Evolutionary conservation across 2,888 invertebrate species (phyloP), one percentile per base, ranked within the genome.

Genomic region (Chrysotoxum bicinctum): DNA sequence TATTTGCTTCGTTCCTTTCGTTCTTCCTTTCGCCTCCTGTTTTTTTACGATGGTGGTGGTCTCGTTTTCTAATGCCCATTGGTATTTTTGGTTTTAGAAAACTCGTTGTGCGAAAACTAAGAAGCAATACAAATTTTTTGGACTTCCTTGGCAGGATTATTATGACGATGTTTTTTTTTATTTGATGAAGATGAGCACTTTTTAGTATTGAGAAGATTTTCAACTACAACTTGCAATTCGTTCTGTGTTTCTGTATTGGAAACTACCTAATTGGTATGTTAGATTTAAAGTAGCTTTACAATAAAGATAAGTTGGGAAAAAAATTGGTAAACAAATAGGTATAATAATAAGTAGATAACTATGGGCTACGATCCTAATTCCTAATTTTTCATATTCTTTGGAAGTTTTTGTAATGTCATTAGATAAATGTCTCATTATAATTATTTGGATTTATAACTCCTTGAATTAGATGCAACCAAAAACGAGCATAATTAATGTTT

Each of bases 21-120:
- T 70, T 78, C 74, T 68, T 74, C 69, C 79, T 75, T 84, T 78
- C 70, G 74, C 64, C 64, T 69, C 40, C 37, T 66, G 52, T 37
- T 64, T 62, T 66, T 56, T 58, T 45, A 54, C 79, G 58, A 80
- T 79, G 75, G 80, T 76, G 80, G 66, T 80, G 80, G 80, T 84
- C 84, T 76, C 52, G 35, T 58, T 66, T 75, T 84, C 75, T 72
- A 80, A 84, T 76, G 58, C 66, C 66, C 35, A 56, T 50, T 73
- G 50, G 73, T 30, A 74, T 56, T 52, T 56, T 52, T 66, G 23
- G 66, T 68, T 84, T 64, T 80, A 76, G 80, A 54, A 74, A 80
- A 84, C 84, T 68, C 75, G 70, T 80, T 72, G 32, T 72, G 19
- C 52, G 50, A 58, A 50, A 64, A 69, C 69, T 37, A 83, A 74